These are phyloP conservation scores for Hedychridium roseum DNA, from an alignment of 2,888 invertebrate genomes.

Conservation along the genomic window DNA sequence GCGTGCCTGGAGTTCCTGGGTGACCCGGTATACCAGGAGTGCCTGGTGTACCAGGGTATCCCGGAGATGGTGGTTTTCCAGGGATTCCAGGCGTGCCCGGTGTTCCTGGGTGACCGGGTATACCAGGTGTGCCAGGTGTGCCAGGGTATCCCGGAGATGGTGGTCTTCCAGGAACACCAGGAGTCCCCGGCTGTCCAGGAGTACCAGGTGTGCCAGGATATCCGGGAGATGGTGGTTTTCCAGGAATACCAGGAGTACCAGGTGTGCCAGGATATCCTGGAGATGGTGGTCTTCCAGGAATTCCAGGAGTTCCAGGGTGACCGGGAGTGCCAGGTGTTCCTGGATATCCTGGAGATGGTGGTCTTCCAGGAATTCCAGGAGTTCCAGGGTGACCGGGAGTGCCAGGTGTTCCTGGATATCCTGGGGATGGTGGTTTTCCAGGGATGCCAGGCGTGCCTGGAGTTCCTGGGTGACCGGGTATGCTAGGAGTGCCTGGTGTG, in stretches of 20 bases:
- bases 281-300: neutral
- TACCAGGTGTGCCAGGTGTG: slow-evolving; percentile 22
- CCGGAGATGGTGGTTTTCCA: slow-evolving; percentile 7
- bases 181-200: slow-evolving; percentile 14
- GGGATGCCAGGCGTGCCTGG: no score
- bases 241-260: no score
- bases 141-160: slow-evolving; percentile 25
- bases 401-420: slow-evolving; percentile 8
- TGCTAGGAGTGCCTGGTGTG: slow-evolving; percentile 2
- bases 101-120: slow-evolving; percentile 17
- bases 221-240: slow-evolving; percentile 14
- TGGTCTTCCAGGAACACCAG: slow-evolving; percentile 42
- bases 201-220: slow-evolving; percentile 16
- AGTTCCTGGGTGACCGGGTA: no score
- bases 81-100: neutral
- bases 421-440: slow-evolving; percentile 14
- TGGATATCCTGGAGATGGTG: no score
- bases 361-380: no score
- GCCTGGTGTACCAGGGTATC: slow-evolving; percentile 16
- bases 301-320: no score
- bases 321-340: no score
- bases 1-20: slow-evolving; percentile 27
- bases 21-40: no score
- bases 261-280: slow-evolving; percentile 1
- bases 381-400: no score